phyloP scores from a whole-genome alignment of 2,113 vertebrate species.

The Ceratotherium simum region DNA sequence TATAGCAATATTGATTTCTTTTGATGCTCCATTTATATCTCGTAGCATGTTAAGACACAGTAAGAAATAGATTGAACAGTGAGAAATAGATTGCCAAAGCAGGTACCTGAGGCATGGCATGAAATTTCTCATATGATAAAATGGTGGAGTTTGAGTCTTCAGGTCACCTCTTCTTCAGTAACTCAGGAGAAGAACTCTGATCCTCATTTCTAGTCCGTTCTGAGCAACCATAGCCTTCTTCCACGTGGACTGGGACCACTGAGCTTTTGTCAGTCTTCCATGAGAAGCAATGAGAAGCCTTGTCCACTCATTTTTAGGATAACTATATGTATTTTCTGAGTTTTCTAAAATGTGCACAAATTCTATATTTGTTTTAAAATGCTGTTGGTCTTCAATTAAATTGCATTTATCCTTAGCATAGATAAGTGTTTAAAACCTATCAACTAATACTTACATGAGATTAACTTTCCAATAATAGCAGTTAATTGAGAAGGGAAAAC shows the following conservation, averaged over 20 bases:
- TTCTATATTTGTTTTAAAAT: slow-evolving; percentile 19
- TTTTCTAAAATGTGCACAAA: not conserved
- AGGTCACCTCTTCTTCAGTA: not conserved
- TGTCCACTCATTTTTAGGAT: not conserved
- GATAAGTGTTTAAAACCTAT: slow-evolving; percentile 15
- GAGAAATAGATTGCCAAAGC: not conserved
- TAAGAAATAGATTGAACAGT: not conserved
- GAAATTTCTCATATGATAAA: not conserved
- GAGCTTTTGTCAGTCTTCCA: not conserved
- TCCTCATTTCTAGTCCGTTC: not conserved
- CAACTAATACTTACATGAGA: slow-evolving; percentile 30
- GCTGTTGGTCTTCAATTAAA: not conserved
- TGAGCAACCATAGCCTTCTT: not conserved
- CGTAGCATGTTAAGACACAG: not conserved
- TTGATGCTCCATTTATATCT: not conserved
- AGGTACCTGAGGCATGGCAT: not conserved
- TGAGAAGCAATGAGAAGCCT: not conserved
- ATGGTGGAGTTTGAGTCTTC: not conserved
- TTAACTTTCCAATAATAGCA: slow-evolving; percentile 32
- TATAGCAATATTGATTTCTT: not conserved
- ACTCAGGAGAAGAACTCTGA: not conserved
- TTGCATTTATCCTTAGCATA: not conserved
- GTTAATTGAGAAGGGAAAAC: slow-evolving; percentile 22
- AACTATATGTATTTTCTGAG: not conserved
- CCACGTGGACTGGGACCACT: not conserved